These are phyloP conservation scores for Meta bourneti DNA, from an alignment of 2,888 invertebrate species.

Conservation along the genomic window DNA sequence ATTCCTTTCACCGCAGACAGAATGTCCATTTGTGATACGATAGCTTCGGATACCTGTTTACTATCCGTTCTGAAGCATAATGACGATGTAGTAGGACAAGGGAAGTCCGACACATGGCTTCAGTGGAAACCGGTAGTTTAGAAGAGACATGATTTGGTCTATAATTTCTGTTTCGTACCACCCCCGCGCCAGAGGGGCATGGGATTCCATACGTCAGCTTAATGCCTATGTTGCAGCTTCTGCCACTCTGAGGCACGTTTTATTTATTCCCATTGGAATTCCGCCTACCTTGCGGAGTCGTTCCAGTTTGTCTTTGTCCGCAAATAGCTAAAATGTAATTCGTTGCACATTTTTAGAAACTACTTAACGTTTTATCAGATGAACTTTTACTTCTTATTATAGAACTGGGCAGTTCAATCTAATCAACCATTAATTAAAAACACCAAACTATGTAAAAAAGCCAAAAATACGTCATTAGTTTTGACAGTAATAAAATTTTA, in stretches of 20 bases:
- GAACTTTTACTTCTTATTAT: not conserved
- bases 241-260: constrained; percentile 33
- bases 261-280: not conserved
- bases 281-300: not conserved
- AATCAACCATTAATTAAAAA: too few species aligned
- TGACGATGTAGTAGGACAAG: constrained; percentile 69
- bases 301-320: not conserved
- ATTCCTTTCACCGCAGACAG: constrained; percentile 64
- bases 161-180: constrained; percentile 45
- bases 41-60: constrained; percentile 45
- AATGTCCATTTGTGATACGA: constrained; percentile 70
- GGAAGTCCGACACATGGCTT: constrained; percentile 64
- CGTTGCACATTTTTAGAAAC: not conserved
- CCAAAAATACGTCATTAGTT: too few species aligned
- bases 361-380: not conserved
- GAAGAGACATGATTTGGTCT: constrained; percentile 48
- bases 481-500: too few species aligned
- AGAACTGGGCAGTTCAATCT: too few species aligned
- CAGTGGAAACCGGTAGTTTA: constrained; percentile 61
- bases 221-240: constrained; percentile 6
- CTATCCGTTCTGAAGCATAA: constrained; percentile 57
- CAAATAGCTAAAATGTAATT: not conserved
- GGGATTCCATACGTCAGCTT: constrained; percentile 34
- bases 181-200: constrained; percentile 32
- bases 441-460: too few species aligned